These are phyloP conservation scores for Athene cunicularia DNA, from an alignment of 2,113 vertebrate genomes.

Conservation along the genomic window DNA sequence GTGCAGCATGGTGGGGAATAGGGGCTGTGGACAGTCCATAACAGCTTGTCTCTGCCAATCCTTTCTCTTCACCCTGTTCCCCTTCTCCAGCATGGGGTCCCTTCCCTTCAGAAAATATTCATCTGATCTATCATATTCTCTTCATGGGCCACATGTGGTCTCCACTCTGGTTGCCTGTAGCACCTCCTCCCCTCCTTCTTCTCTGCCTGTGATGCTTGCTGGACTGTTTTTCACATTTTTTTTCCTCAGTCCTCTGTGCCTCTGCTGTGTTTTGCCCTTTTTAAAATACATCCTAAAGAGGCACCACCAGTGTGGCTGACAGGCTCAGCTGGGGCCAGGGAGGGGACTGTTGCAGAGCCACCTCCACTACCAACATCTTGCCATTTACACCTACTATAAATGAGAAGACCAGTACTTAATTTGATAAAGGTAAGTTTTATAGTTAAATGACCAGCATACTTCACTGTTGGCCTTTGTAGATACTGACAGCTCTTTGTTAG, in stretches of 20 bases:
- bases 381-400: not conserved
- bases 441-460: not conserved
- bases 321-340: accelerated
- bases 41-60: not conserved
- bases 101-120: not conserved
- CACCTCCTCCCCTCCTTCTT: not conserved
- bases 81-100: accelerated
- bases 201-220: accelerated
- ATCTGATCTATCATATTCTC: not conserved
- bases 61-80: not conserved
- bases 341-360: not conserved
- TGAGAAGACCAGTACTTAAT: not conserved
- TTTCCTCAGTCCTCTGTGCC: not conserved
- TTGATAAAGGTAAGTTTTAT: not conserved
- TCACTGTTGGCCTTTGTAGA: not conserved
- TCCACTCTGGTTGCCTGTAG: not conserved
- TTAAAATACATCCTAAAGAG: not conserved
- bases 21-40: not conserved
- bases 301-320: accelerated
- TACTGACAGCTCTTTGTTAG: not conserved
- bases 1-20: accelerated
- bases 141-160: not conserved
- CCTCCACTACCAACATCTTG: not conserved
- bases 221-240: not conserved
- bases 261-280: not conserved